Conservation (phyloP, 2,797 vertebrate species). For the Pelobates cultripes region DNA sequence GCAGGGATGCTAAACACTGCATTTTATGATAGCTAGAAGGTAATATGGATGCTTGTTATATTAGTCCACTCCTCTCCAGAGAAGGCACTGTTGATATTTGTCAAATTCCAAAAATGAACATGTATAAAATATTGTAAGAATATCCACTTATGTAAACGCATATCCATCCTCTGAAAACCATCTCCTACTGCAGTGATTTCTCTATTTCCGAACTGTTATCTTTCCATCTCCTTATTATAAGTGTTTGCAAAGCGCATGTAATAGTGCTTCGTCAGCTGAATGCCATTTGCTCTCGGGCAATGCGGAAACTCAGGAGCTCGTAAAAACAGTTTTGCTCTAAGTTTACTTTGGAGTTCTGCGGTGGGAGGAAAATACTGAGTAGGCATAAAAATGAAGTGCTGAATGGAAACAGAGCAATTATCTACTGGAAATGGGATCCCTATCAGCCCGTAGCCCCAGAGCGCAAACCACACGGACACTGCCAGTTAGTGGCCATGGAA, state of each 20-base stretch:
- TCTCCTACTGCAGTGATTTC: background rate
- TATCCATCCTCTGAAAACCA: too few species aligned
- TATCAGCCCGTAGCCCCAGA: background rate
- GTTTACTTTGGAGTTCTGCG: slow-evolving; percentile 45
- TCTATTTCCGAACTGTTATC: background rate
- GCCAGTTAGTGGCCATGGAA: background rate
- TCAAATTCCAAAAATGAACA: too few species aligned
- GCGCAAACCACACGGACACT: background rate
- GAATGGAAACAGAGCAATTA: slow-evolving; percentile 26
- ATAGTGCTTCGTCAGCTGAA: slow-evolving; percentile 28
- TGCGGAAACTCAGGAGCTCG: slow-evolving; percentile 34
- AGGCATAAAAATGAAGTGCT: slow-evolving; percentile 34
- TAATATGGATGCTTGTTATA: too few species aligned
- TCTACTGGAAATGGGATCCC: slow-evolving; percentile 17
- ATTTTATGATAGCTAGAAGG: too few species aligned
- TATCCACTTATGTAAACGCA: too few species aligned
- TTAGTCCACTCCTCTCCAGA: too few species aligned
- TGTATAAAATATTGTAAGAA: too few species aligned
- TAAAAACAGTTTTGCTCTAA: slow-evolving; percentile 38
- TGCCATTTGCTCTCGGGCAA: slow-evolving; percentile 22
- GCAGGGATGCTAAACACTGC: too few species aligned
- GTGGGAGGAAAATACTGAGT: slow-evolving; percentile 25
- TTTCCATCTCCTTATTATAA: slow-evolving; percentile 20
- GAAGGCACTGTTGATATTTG: too few species aligned
- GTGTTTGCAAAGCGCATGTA: slow-evolving; percentile 2